Conservation (phyloP, 2,113 vertebrate genomes). For the Cathartes aura region DNA sequence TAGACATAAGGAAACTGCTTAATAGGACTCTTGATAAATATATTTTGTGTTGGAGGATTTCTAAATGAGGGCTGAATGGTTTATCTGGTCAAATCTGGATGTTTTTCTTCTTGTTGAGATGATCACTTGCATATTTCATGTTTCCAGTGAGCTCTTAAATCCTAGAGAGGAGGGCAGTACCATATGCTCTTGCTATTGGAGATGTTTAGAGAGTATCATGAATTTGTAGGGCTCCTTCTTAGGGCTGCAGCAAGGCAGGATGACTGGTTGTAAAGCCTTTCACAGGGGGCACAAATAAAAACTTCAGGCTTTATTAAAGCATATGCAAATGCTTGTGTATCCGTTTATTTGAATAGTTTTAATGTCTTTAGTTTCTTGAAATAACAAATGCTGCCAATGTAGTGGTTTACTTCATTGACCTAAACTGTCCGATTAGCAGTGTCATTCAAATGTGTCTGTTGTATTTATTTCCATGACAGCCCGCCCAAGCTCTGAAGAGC, state of each 20-base stretch:
- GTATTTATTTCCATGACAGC: background rate
- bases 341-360: background rate
- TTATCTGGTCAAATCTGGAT: background rate
- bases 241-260: background rate
- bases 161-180: background rate
- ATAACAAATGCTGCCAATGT: background rate
- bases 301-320: background rate
- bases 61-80: background rate
- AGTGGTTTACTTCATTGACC: background rate
- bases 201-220: background rate
- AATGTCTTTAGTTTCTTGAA: background rate
- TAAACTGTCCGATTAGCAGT: background rate
- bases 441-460: background rate
- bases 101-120: background rate
- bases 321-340: background rate
- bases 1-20: background rate
- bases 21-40: background rate
- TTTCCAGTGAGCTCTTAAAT: background rate
- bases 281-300: background rate
- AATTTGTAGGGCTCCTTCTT: background rate
- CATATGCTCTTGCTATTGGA: fast-evolving
- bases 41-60: background rate
- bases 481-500: background rate
- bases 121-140: background rate
- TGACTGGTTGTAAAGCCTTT: background rate